Evolutionary conservation across 2,888 invertebrate genomes (phyloP).

Genomic region (Oithona nana): DNA sequence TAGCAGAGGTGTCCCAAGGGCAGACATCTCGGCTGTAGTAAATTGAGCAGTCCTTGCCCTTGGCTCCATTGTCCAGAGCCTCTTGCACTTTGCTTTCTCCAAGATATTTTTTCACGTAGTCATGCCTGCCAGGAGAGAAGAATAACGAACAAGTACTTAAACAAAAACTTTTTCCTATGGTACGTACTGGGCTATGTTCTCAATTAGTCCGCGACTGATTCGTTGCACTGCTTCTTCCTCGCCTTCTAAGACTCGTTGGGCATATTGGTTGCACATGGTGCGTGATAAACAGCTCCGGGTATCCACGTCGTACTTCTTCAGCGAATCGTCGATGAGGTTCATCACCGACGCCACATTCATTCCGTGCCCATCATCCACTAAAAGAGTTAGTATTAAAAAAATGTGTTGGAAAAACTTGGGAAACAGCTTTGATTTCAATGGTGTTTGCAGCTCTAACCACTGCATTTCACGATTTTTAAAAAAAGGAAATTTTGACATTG

Average conservation of each 20-base stretch:
- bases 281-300: neutral
- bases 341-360: neutral
- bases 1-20: neutral
- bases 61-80: neutral
- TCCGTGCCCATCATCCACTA: neutral
- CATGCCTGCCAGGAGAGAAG: neutral
- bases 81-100: neutral
- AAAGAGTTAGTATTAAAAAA: no score
- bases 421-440: no score
- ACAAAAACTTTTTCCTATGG: neutral
- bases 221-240: neutral
- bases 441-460: no score
- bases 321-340: neutral
- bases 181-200: neutral
- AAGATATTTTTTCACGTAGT: neutral
- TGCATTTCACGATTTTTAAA: no score
- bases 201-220: neutral
- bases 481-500: no score
- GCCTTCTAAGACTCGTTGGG: neutral
- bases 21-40: neutral
- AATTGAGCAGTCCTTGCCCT: neutral
- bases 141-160: neutral
- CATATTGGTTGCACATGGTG: neutral
- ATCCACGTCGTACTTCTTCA: constrained; percentile 3
- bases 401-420: no score